Evolutionary conservation across 2,797 vertebrate genomes (phyloP).

Genomic region (Sparidentex hasta): DNA sequence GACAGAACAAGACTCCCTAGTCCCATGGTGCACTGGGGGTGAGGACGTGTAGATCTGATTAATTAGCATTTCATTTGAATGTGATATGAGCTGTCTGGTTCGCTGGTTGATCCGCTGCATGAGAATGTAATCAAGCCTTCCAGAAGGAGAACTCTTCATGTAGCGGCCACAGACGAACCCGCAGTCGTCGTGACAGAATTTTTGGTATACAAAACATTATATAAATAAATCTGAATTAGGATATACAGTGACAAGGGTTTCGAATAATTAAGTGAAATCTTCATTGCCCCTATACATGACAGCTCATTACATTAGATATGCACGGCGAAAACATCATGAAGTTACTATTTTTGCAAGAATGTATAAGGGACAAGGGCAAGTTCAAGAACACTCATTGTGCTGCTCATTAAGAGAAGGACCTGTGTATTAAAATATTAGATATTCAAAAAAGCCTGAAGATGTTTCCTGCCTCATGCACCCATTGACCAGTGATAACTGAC

Average conservation of each 20-base stretch:
- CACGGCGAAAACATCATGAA: not conserved
- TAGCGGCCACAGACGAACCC: not conserved
- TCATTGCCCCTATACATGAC: too few species aligned
- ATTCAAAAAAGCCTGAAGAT: not conserved
- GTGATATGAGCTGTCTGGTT: conserved; percentile 46
- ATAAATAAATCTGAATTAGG: not conserved
- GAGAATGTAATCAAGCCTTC: conserved; percentile 23
- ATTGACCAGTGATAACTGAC: not conserved
- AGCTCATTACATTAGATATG: too few species aligned
- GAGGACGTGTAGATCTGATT: conserved; percentile 48
- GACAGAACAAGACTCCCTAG: conserved; percentile 24
- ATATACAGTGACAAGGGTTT: too few species aligned
- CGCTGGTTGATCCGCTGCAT: conserved; percentile 22
- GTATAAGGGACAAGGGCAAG: too few species aligned
- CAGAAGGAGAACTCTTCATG: not conserved
- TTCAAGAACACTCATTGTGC: too few species aligned
- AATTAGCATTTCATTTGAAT: conserved; percentile 60
- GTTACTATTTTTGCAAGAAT: too few species aligned
- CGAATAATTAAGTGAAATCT: too few species aligned
- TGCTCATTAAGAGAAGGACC: not conserved
- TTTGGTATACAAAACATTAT: not conserved
- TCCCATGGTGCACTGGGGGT: conserved; percentile 27
- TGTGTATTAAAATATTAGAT: not conserved
- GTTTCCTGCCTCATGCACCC: not conserved
- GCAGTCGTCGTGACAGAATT: not conserved